Base-by-base conservation (phyloP, 2,888 invertebrate species). In the Congeria kusceri region DNA sequence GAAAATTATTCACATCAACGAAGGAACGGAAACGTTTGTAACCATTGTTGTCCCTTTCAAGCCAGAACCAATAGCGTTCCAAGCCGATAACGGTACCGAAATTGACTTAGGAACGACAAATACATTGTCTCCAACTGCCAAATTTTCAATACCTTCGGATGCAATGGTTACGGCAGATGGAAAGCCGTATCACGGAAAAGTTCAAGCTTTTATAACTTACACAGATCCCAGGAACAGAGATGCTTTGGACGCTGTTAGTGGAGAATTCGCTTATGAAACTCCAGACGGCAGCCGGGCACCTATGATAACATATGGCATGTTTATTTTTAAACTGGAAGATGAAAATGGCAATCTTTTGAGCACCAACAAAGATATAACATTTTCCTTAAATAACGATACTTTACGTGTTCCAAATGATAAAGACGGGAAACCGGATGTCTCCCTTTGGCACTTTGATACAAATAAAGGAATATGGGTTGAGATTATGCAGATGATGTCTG, bases 391-490 rank as follows among this genome's bases (percentile, higher is more conserved):
- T 49, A 62, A 74, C 0, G 75, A 74, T 0, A n/a, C 75, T 11
- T 80, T 80, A n/a, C 71, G 75, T 20, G 46, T 80, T 11, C 28
- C 75, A 2, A 5, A 57, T 11, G 59, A 71, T 23, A 49, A 80
- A 15, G 46, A 75, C 15, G 79, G 79, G 13, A 44, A 62, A 39
- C 79, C 79, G n/a, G 75, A 80, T 29, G 32, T 80, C 25, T 23
- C 75, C 0, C 39, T 80, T 5, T 80, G 79, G 79, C 32, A 67
- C 44, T 75, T 49, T 44, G 79, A 80, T 47, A 63, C 57, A 15
- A 80, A 80, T 25, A 80, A 80, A 57, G 79, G 79, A 5, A 71
- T 75, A n/a, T 80, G 79, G 79, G 71, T 80, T 9, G 71, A 80
- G 49, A 58, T 32, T 15, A 32, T 69, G 0, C 71, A 71, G 47